Percentiles rank a stretch among this genome's conserved stretches.
These are phyloP conservation scores for Phocides pigmalion DNA, from an alignment of 1,140 invertebrate genomes.

Conservation along the genomic window DNA sequence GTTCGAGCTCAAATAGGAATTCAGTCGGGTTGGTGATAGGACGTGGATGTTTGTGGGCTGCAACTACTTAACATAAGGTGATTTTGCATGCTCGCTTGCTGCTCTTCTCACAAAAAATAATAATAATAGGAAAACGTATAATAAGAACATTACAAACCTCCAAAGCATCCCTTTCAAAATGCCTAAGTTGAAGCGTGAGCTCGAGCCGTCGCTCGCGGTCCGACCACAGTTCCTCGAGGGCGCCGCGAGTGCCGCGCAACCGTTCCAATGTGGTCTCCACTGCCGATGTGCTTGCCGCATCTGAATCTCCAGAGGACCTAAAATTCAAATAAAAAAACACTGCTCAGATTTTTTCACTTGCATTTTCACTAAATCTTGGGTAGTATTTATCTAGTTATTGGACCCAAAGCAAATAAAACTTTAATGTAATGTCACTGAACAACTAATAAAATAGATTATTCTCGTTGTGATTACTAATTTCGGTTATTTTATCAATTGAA, in stretches of 20 bases:
- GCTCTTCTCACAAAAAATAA: too few relatives aligned
- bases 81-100: too few relatives aligned
- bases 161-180: conserved; percentile 97
- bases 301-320: conserved; percentile 87
- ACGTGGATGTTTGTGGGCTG: too few relatives aligned
- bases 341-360: not conserved
- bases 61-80: too few relatives aligned
- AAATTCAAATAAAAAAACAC: conserved; percentile 13
- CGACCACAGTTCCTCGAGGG: conserved; percentile 96
- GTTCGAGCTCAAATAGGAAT: too few relatives aligned
- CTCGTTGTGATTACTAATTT: too few relatives aligned
- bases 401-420: too few relatives aligned
- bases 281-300: conserved; percentile 89
- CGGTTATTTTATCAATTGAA: too few relatives aligned
- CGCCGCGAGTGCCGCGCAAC: conserved; percentile 92
- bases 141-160: conserved; percentile 85
- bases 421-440: too few relatives aligned
- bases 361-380: not conserved
- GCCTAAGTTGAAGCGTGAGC: conserved; percentile 94
- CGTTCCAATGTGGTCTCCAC: conserved; percentile 95
- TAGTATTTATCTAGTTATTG: too few relatives aligned
- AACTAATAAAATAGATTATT: too few relatives aligned
- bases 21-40: too few relatives aligned
- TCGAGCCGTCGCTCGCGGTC: conserved; percentile 94
- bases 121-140: not conserved